Evolutionary conservation across 2,888 invertebrate genomes (phyloP), one percentile per base, ranked within the genome.

Genomic region (Achlya flavicornis): DNA sequence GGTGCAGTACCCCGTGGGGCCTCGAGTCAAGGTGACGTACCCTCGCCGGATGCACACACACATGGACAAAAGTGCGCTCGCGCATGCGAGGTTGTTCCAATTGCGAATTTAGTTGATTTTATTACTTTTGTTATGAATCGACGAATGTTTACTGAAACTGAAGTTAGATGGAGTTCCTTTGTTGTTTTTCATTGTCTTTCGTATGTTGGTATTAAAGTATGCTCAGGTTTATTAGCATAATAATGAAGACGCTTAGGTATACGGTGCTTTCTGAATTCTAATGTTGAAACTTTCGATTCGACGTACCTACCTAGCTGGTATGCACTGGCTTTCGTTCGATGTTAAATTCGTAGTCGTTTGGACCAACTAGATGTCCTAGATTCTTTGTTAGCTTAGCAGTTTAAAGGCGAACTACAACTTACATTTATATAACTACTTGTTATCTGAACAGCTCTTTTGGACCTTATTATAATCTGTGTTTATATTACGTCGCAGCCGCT

Each of bases 1-100:
- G 82, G 58, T 32, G 71, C 68, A 75, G 80, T 85, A 87, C 89
- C 90, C 88, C 81, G 88, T 80, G 86, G 89, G 89, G 91, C 91
- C 80, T 88, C 88, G 90, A 85, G 89, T 86, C 89, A 89, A 91
- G 90, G 90, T 91, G 90, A 89, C 87, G 90, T 89, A 91, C 92
- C 92, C 92, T 87, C 81, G 81, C 72, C 74, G 79, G 76, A 72
- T 80, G 76, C 80, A 80, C 85, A 81, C 68, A 75, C 74, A 75
- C 69, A 66, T 74, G 77, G 74, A 73, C 70, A 58, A 58, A 12
- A 58, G 41, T 60, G 60, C 66, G 70, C 67, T 65, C 68, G 61
- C 64, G 66, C 66, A 70, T 68, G 63, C 72, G 69, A 72, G 66
- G 70, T 65, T 68, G 65, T 65, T 64, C 66, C 66, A 62, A 68